Evolutionary conservation across 2,113 vertebrate species (phyloP).

Genomic region (Peromyscus maniculatus): DNA sequence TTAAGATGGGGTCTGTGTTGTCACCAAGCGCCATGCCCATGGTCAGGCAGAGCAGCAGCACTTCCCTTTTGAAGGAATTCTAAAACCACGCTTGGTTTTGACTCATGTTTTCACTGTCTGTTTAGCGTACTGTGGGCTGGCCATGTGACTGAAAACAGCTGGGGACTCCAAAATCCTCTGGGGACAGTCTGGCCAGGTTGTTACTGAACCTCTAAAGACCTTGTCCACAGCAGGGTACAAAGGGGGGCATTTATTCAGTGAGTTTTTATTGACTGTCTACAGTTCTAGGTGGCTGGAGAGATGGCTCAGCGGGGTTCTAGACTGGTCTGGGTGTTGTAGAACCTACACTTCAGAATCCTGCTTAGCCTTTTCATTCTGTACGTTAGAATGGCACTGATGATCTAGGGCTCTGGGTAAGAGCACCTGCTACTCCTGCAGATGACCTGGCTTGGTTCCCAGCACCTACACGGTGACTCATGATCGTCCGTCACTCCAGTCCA

Average conservation of each 20-base stretch:
- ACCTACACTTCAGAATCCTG: neutral
- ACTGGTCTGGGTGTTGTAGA: neutral
- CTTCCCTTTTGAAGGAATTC: conserved; percentile 44
- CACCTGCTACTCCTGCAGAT: neutral
- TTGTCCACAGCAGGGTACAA: neutral
- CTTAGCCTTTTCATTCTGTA: neutral
- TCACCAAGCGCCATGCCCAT: neutral
- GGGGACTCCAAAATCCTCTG: neutral
- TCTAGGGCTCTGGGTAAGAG: neutral
- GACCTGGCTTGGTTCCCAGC: neutral
- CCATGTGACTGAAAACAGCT: neutral
- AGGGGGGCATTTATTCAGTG: neutral
- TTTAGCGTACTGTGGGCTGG: neutral
- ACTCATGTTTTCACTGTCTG: conserved; percentile 3
- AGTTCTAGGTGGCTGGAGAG: neutral
- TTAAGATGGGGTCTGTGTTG: neutral
- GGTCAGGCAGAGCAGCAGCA: neutral
- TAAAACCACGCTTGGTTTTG: conserved; percentile 17
- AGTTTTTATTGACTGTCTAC: neutral
- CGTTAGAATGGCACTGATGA: too few relatives aligned
- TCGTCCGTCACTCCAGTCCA: neutral
- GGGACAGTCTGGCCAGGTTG: neutral
- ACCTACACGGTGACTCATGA: neutral
- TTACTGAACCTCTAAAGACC: conserved; percentile 29
- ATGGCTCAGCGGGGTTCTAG: neutral